Conservation (phyloP, 1,140 invertebrate genomes). For the Conus betulinus region DNA sequence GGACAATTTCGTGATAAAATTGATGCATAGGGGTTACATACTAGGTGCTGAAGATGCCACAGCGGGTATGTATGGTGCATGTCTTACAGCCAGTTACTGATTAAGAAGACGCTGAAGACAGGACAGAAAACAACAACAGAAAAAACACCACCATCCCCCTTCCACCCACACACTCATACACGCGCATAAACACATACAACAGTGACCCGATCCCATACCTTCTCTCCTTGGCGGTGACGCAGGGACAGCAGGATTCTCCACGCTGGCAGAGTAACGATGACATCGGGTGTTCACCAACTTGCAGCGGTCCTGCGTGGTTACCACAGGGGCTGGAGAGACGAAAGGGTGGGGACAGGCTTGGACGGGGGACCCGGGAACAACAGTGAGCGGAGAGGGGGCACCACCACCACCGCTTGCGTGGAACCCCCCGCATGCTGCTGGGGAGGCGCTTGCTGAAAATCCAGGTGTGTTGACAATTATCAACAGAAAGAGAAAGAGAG, state of each 20-base stretch:
- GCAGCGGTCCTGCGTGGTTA: background rate
- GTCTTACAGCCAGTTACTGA: too few species aligned
- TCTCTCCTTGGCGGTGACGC: slow-evolving; percentile 39
- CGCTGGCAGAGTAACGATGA: slow-evolving; percentile 52
- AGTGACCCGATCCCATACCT: slow-evolving; percentile 18
- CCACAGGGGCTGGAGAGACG: slow-evolving; percentile 69
- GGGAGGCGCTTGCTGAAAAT: slow-evolving; percentile 9
- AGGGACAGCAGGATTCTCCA: slow-evolving; percentile 57
- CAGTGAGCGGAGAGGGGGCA: slow-evolving; percentile 76
- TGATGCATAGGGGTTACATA: too few species aligned
- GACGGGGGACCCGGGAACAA: slow-evolving; percentile 80
- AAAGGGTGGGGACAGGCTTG: slow-evolving; percentile 55
- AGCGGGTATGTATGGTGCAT: too few species aligned
- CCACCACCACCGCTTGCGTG: background rate
- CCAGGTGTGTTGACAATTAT: too few species aligned
- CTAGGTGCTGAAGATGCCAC: too few species aligned
- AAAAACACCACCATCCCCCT: background rate
- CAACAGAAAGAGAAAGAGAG: too few species aligned
- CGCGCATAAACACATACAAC: background rate
- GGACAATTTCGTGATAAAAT: too few species aligned
- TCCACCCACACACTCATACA: background rate
- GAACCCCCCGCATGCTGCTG: background rate
- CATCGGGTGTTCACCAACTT: background rate
- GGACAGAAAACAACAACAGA: too few species aligned
- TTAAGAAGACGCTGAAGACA: too few species aligned